A percentile compares a stretch with the other conserved stretches of the same genome.
phyloP scores from a whole-genome alignment of 1,140 invertebrate species.

The Trichoplusia ni region DNA sequence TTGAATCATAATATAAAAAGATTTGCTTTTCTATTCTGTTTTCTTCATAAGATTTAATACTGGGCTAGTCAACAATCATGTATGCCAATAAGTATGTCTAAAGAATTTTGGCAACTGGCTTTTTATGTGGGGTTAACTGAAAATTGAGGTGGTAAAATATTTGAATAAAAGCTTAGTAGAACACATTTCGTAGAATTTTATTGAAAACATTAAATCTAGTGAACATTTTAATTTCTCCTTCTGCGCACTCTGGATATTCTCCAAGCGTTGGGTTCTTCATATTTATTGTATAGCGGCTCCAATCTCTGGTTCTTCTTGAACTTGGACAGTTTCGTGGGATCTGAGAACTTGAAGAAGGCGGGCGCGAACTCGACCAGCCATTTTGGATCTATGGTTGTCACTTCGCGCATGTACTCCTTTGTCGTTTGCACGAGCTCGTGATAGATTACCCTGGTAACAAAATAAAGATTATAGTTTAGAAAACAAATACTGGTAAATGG shows the following conservation, averaged over 20 bases:
- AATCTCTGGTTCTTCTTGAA: slow-evolving; percentile 99
- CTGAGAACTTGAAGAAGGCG: slow-evolving; percentile 99
- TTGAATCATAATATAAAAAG: too few species aligned
- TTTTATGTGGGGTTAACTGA: too few species aligned
- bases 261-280: slow-evolving; percentile 99
- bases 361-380: slow-evolving; percentile 99
- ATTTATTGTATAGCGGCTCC: slow-evolving; percentile 99
- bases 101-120: too few species aligned
- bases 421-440: slow-evolving; percentile 99
- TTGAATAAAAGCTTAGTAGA: too few species aligned
- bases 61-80: too few species aligned
- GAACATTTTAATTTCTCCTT: slow-evolving; percentile 89
- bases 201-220: not conserved
- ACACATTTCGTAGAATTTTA: not conserved
- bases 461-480: not conserved
- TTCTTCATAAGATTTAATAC: too few species aligned
- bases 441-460: slow-evolving; percentile 93
- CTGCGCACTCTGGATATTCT: slow-evolving; percentile 97
- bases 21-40: too few species aligned
- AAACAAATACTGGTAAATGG: too few species aligned
- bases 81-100: too few species aligned
- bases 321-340: slow-evolving; percentile 99
- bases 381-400: slow-evolving; percentile 99
- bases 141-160: too few species aligned
- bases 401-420: slow-evolving; percentile 99